phyloP scores from a whole-genome alignment of 2,888 invertebrate genomes.

The Drosophila kanekoi region DNA sequence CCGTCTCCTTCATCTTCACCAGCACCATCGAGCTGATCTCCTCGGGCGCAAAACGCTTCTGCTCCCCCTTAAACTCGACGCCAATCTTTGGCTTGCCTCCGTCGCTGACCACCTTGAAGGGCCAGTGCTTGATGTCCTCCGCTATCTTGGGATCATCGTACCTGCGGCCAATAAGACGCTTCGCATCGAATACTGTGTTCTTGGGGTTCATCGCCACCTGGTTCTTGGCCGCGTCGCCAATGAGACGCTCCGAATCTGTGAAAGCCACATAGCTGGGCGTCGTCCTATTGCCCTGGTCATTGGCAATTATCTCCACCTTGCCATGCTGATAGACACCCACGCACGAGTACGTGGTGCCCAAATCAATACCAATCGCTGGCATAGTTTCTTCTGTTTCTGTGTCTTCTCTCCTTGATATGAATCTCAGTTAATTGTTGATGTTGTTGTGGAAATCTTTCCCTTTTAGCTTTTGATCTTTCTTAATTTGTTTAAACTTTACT shows the following conservation, averaged over 20 bases:
- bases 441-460: not conserved
- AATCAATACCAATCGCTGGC: slow-evolving; percentile 87
- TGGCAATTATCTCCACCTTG: slow-evolving; percentile 93
- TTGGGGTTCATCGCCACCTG: slow-evolving; percentile 95
- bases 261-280: slow-evolving; percentile 88
- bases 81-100: slow-evolving; percentile 92
- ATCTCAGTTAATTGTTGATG: not conserved
- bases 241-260: slow-evolving; percentile 91
- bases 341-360: slow-evolving; percentile 88
- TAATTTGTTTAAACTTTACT: not conserved
- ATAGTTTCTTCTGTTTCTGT: slow-evolving; percentile 60
- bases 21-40: slow-evolving; percentile 97
- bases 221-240: slow-evolving; percentile 92
- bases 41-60: slow-evolving; percentile 94
- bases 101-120: slow-evolving; percentile 94
- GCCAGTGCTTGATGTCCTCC: slow-evolving; percentile 97
- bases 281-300: slow-evolving; percentile 89
- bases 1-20: slow-evolving; percentile 96
- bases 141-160: slow-evolving; percentile 95
- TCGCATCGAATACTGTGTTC: slow-evolving; percentile 96
- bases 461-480: not conserved
- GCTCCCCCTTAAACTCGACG: slow-evolving; percentile 94
- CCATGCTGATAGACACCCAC: slow-evolving; percentile 93
- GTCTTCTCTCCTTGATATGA: not conserved
- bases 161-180: slow-evolving; percentile 96